phyloP scores from a whole-genome alignment of 1,140 invertebrate genomes.

The Eupeodes corollae region DNA sequence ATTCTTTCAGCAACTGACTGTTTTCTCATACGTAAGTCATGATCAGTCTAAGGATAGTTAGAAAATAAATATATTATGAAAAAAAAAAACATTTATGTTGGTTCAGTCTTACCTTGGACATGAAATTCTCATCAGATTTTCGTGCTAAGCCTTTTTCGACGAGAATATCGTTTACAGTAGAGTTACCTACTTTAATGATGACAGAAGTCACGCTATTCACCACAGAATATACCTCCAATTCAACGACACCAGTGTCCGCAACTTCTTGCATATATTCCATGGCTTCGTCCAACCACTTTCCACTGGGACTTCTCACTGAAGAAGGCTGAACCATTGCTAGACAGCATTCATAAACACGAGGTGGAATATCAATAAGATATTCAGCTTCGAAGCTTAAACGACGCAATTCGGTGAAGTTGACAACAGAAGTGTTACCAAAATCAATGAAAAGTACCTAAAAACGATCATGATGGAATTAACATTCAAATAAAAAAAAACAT shows the following conservation, averaged over 20 bases:
- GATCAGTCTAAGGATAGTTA: slow-evolving; percentile 39
- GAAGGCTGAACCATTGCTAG: slow-evolving; percentile 57
- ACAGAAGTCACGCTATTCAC: slow-evolving; percentile 57
- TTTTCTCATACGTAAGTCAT: slow-evolving; percentile 35
- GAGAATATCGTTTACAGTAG: slow-evolving; percentile 50
- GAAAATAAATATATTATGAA: neutral
- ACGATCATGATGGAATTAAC: neutral
- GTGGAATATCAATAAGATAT: slow-evolving; percentile 29
- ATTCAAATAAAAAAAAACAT: neutral
- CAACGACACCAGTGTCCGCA: slow-evolving; percentile 14
- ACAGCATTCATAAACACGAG: slow-evolving; percentile 59
- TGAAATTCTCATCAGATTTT: slow-evolving; percentile 55
- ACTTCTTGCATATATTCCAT: slow-evolving; percentile 40
- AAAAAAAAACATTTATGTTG: slow-evolving; percentile 2
- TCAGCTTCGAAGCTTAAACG: slow-evolving; percentile 3
- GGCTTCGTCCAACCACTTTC: slow-evolving; percentile 49
- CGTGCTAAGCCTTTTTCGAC: slow-evolving; percentile 51
- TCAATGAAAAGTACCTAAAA: slow-evolving; percentile 63
- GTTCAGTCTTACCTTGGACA: slow-evolving; percentile 49
- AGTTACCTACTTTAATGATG: slow-evolving; percentile 38
- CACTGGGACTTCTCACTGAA: slow-evolving; percentile 41
- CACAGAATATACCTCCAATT: slow-evolving; percentile 59
- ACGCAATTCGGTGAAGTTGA: slow-evolving; percentile 19
- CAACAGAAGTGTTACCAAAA: slow-evolving; percentile 51
- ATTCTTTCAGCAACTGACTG: slow-evolving; percentile 9